A percentile compares a stretch with the other conserved stretches of the same genome.
Evolutionary conservation across 2,113 vertebrate genomes (phyloP).

Genomic region (Tachysurus vachellii): DNA sequence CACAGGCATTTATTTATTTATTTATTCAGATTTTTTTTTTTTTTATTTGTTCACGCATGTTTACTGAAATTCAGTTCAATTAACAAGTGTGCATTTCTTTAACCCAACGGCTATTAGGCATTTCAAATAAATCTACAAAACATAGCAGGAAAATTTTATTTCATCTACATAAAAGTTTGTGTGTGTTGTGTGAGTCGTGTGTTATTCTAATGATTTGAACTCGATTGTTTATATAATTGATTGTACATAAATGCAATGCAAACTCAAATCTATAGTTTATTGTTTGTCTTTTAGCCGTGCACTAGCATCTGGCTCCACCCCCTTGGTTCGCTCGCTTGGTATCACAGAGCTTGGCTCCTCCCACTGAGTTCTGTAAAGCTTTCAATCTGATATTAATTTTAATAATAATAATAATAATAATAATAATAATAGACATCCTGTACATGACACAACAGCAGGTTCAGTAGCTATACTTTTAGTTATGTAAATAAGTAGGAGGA

Average conservation of each 20-base stretch:
- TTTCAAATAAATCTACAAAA: neutral
- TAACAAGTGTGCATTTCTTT: neutral
- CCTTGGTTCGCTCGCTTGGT: neutral
- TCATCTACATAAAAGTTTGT: neutral
- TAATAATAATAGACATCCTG: conserved; percentile 1
- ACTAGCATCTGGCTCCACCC: neutral
- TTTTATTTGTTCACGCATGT: neutral
- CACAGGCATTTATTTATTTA: neutral
- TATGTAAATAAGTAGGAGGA: conserved; percentile 10
- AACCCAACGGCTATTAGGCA: neutral
- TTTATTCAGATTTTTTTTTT: neutral
- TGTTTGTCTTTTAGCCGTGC: neutral
- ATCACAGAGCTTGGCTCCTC: neutral
- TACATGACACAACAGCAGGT: neutral
- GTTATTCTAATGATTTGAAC: neutral
- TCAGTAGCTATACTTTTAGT: neutral
- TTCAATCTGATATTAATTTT: neutral
- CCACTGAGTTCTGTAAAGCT: neutral
- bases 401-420: neutral
- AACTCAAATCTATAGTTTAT: neutral
- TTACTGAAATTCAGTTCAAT: neutral
- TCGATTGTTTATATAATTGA: neutral
- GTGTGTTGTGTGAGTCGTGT: neutral
- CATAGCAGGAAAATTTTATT: neutral
- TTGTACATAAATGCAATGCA: neutral